phyloP scores from a whole-genome alignment of 2,888 invertebrate species.

The Phorcus lineatus region DNA sequence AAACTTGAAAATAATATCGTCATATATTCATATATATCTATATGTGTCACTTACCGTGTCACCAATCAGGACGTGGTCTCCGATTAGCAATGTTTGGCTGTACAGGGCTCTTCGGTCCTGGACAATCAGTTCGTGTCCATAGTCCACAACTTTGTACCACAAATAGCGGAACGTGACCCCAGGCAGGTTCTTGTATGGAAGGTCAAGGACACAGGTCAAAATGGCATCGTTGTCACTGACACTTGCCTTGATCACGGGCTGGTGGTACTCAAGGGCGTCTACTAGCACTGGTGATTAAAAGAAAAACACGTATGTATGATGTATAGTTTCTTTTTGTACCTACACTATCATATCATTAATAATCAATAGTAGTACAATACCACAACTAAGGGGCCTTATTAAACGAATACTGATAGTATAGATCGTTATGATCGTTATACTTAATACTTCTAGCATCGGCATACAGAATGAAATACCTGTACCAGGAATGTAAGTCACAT shows the following conservation, averaged over 20 bases:
- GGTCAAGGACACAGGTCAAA: slow-evolving; percentile 6
- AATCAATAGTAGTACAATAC: no score
- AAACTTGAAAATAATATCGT: no score
- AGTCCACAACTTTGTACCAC: slow-evolving; percentile 23
- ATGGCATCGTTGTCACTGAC: not conserved
- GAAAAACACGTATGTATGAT: no score
- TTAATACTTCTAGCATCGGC: no score
- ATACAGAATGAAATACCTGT: no score
- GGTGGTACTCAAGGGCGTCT: slow-evolving; percentile 7
- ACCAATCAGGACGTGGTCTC: slow-evolving; percentile 41
- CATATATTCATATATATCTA: no score
- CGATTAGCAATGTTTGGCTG: slow-evolving; percentile 29
- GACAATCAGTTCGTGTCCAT: slow-evolving; percentile 7
- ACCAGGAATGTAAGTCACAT: no score
- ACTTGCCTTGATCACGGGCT: not conserved
- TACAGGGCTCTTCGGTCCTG: not conserved
- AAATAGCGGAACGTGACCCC: slow-evolving; percentile 8
- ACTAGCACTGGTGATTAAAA: not conserved
- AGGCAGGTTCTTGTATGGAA: slow-evolving; percentile 2
- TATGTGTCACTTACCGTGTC: slow-evolving; percentile 42
- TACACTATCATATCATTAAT: no score
- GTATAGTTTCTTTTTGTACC: no score
- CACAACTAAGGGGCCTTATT: no score
- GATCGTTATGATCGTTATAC: no score
- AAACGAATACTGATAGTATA: no score